Base-by-base conservation (phyloP, 2,113 vertebrate genomes). In the Grammomys surdaster region DNA sequence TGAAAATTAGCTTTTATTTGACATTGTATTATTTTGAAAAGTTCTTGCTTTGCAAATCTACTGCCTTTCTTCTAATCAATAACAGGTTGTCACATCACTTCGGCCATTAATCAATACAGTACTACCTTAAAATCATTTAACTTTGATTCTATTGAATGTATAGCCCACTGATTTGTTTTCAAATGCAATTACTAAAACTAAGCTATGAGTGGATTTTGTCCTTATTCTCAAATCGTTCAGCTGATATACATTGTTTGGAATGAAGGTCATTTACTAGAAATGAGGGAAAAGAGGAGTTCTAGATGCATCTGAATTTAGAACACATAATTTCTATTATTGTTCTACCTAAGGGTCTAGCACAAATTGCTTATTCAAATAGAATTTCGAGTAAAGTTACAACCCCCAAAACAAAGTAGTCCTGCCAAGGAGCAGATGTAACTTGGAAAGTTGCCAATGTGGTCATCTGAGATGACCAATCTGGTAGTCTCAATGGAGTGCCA, bases 381-480 rank as follows among this genome's bases (percentile, higher is more conserved):
- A 16, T 69, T 90, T 93, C 82, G 33, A 91, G 9, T 31, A 69
- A 75, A 70, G 17, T 36, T 91, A 36, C 43, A 89, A 58, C 1
- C 0, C 5, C 26, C 36, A 22, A 43, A 33, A 75, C 4, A 43
- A 89, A 58, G n/a, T 33, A 51, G n/a, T 89, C 93, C 73, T 92
- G 4, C 89, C 63, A 65, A 33, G 40, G 40, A 91, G 31, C 16
- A 80, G 54, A 90, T 77, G 46, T 70, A 91, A 77, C 36, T 95
- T 95, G 95, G 89, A 97, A 77, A 60, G 40, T 16, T 54, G 89
- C 48, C 95, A 89, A 5, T n/a, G 51, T 86, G 54, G 51, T 95
- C 60, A 73, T 65, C 26, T 26, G 43, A 82, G 54, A 33, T 87
- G 81, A 87, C 81, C 95, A 72, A 95, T 72, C 78, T 12, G 2